Evolutionary conservation across 1,140 invertebrate species (phyloP), one percentile per base, ranked within the genome.

Genomic region (Cotesia typhae): DNA sequence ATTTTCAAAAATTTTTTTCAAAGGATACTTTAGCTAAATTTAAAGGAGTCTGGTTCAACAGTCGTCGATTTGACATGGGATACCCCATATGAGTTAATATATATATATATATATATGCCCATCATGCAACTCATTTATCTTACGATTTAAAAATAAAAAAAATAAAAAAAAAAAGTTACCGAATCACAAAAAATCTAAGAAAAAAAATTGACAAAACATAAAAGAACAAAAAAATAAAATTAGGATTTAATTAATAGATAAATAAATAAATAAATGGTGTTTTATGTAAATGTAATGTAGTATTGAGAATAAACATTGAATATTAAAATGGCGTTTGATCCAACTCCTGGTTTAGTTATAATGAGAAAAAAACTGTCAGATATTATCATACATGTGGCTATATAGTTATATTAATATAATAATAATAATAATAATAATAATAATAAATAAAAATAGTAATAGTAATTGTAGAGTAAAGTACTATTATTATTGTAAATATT

Each of bases 121-220:
- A 14, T 14, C 14, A 14, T 14, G 14, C 14, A 14, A 14, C 14
- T 14, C 14, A 14, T 14, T 41, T 2, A 41, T 41, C 41, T 41
- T 10, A 5, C 41, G 6, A 41, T 41, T 41, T 2, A 28, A 28
- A 51, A 51, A 12, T 51, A 51, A 51, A 51, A 51, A 12, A 51
- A 51, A 60, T 60, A 59, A 72, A 67, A 20, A 52, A 38, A 59
- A 4, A 60, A 72, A 72, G 53, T 72, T 72, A 72, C 70, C 70
- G 64, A 72, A 72, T 72, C 59, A 66, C n/a, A 51, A 35, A 17
- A 37, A 38, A 10, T 9, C 28, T 12, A 55, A 55, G n/a, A 55
- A 55, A 55, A 60, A 3, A 12, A 51, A 63, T 63, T 28, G 12
- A 63, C 9, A 38, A 17, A n/a, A 41, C 10, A 14, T 37, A 60